Conservation (phyloP, 92 coral and sea anemone species). For the Epizoanthus rinbou region DNA sequence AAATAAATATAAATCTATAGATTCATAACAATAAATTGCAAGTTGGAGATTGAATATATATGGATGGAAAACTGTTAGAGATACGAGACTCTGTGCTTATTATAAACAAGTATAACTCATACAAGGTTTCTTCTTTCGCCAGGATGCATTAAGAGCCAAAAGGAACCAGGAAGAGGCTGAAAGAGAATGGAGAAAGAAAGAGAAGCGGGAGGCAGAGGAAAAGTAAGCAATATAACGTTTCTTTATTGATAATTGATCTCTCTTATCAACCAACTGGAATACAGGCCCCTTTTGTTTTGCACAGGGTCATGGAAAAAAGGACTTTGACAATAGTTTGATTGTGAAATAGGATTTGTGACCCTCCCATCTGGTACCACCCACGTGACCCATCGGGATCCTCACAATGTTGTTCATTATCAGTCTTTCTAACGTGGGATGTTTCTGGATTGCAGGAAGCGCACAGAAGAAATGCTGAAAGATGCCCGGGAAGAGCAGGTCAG, state of each 20-base stretch:
- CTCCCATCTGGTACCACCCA: background rate
- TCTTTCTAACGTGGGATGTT: background rate
- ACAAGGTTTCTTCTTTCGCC: background rate
- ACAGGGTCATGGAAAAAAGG: too few relatives aligned
- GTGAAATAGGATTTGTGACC: background rate
- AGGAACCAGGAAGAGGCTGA: slow-evolving; percentile 98
- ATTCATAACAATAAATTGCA: too few relatives aligned
- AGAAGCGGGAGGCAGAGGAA: slow-evolving; percentile 90
- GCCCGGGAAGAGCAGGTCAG: slow-evolving; percentile 93
- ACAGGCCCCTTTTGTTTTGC: too few relatives aligned
- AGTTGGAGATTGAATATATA: too few relatives aligned
- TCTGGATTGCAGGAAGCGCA: slow-evolving; percentile 60
- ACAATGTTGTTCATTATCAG: background rate
- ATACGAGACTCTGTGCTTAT: background rate
- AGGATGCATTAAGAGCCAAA: slow-evolving; percentile 96
- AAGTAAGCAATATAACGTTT: slow-evolving; percentile 55
- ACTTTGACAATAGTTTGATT: too few relatives aligned
- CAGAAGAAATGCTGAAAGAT: slow-evolving; percentile 86
- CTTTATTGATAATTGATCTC: too few relatives aligned
- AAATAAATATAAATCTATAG: background rate
- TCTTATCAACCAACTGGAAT: too few relatives aligned
- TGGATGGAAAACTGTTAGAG: background rate
- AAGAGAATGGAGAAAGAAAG: slow-evolving; percentile 93
- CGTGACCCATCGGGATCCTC: background rate
- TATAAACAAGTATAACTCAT: background rate